These are phyloP conservation scores for Gisinianus flammeolus DNA, from an alignment of 2,888 invertebrate species.

Conservation along the genomic window DNA sequence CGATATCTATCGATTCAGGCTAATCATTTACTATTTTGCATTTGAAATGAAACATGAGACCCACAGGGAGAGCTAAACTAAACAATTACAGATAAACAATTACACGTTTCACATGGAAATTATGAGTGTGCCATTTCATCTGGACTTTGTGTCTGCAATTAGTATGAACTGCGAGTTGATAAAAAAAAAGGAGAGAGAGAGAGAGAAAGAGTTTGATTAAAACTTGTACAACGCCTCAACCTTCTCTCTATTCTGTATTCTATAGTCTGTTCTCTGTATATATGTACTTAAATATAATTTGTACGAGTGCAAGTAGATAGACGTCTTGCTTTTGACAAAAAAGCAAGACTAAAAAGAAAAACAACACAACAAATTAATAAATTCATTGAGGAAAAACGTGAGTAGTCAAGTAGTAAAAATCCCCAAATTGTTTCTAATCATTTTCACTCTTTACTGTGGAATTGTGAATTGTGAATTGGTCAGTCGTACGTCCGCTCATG, in stretches of 20 bases:
- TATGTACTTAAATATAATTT: too few relatives aligned
- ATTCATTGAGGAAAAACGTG: constrained; percentile 13
- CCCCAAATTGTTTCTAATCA: neutral
- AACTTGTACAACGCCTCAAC: too few relatives aligned
- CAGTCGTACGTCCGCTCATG: too few relatives aligned
- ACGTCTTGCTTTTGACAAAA: neutral
- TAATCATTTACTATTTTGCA: neutral
- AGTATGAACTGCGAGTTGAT: too few relatives aligned
- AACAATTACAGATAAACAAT: neutral
- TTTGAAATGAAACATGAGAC: neutral
- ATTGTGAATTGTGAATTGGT: too few relatives aligned
- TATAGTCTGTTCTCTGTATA: too few relatives aligned
- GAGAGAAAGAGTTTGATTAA: too few relatives aligned
- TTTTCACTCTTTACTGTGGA: constrained; percentile 21
- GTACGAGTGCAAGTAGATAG: too few relatives aligned
- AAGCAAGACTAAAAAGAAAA: neutral
- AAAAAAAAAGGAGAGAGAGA: too few relatives aligned
- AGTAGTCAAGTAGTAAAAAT: neutral
- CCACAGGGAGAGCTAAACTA: neutral
- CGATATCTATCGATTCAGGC: neutral
- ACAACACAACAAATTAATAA: neutral
- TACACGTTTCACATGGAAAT: too few relatives aligned
- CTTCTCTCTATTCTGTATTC: too few relatives aligned
- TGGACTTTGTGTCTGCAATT: too few relatives aligned
- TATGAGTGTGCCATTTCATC: neutral